These are phyloP conservation scores for Apeltes quadracus DNA, from an alignment of 2,113 vertebrate species.

Conservation along the genomic window DNA sequence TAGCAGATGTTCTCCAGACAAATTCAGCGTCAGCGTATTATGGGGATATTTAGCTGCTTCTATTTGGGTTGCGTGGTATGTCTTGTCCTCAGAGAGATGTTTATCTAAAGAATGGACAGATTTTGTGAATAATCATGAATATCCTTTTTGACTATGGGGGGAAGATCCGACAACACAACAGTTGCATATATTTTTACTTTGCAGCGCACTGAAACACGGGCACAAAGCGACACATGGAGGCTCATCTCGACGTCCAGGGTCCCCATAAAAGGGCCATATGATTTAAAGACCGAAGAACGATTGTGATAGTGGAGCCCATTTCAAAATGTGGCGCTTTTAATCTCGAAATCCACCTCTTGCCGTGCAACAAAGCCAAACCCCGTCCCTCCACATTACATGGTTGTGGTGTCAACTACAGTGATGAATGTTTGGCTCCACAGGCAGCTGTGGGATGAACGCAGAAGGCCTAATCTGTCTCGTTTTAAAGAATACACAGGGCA, in stretches of 20 bases:
- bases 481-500: conserved; percentile 31
- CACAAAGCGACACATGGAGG: not conserved
- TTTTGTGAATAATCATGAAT: conserved; percentile 34
- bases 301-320: conserved; percentile 35
- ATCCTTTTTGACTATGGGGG: not conserved
- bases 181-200: conserved; percentile 15
- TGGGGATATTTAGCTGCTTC: conserved; percentile 17
- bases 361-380: conserved; percentile 34
- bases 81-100: not conserved
- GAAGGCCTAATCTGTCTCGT: conserved; percentile 20
- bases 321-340: conserved; percentile 37
- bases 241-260: conserved; percentile 4
- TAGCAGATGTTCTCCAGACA: conserved; percentile 34
- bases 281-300: conserved; percentile 40
- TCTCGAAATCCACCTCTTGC: conserved; percentile 45
- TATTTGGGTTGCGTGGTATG: conserved; percentile 5
- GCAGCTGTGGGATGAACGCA: conserved; percentile 27
- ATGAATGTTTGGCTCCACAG: conserved; percentile 23
- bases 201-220: not conserved
- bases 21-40: conserved; percentile 23
- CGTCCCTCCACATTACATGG: conserved; percentile 15
- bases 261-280: conserved; percentile 35
- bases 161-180: conserved; percentile 11
- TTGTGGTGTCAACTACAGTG: conserved; percentile 8
- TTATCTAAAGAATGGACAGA: conserved; percentile 23